Percentiles rank a stretch among this genome's conserved stretches.
Conservation (phyloP, 2,888 invertebrate genomes). For the Pilophorus perplexus region DNA sequence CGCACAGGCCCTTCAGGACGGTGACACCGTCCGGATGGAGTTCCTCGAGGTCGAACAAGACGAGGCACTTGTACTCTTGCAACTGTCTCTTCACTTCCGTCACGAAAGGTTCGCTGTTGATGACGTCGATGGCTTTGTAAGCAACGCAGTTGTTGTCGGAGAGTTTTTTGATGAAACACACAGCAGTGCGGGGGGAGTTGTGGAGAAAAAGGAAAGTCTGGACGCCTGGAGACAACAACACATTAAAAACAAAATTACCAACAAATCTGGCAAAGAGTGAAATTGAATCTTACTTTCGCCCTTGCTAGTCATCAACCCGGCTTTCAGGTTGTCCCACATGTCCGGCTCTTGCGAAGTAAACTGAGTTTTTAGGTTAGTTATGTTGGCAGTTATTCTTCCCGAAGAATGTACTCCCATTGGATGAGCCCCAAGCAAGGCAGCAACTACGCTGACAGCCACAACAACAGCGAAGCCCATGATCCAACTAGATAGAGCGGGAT, state of each 20-base stretch:
- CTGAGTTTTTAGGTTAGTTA: background rate
- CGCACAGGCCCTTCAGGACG: slow-evolving; percentile 26
- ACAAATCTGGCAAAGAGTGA: no score
- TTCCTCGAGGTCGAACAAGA: slow-evolving; percentile 20
- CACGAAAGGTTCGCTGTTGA: background rate
- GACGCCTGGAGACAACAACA: no score
- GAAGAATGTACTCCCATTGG: no score
- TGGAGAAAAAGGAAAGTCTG: slow-evolving; percentile 31
- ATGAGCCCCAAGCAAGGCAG: no score
- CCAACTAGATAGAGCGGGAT: no score
- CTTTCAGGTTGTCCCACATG: slow-evolving; percentile 5
- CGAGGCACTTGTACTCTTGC: slow-evolving; percentile 2
- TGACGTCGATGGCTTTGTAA: slow-evolving; percentile 5
- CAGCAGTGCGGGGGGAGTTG: slow-evolving; percentile 1
- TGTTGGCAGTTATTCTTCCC: background rate
- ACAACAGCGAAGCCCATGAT: no score
- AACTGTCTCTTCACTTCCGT: background rate
- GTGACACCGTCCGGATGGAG: slow-evolving; percentile 2
- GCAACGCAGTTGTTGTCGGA: slow-evolving; percentile 16
- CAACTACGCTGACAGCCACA: background rate
- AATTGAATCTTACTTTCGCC: no score
- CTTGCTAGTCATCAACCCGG: slow-evolving; percentile 9
- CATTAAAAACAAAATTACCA: no score
- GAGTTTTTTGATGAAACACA: slow-evolving; percentile 23
- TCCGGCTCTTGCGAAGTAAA: slow-evolving; percentile 20